A percentile compares a stretch with the other conserved stretches of the same genome.
Conservation (phyloP, 1,140 invertebrate species). For the Acromyrmex charruanus region DNA sequence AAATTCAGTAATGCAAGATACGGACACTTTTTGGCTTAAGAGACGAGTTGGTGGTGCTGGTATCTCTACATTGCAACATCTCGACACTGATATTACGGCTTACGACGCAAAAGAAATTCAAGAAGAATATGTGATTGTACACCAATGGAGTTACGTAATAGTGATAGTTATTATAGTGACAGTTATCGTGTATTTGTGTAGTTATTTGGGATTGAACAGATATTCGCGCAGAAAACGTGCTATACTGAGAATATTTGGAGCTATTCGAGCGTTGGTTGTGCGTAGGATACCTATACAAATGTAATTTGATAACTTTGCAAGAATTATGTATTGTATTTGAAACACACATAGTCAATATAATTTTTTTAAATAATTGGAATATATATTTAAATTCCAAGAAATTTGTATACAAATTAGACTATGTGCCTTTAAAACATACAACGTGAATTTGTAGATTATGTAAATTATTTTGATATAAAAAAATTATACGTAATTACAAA, state of each 20-base stretch:
- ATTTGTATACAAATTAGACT: constrained; percentile 34
- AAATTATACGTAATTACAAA: neutral
- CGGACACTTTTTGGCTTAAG: constrained; percentile 77
- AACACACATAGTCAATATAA: neutral
- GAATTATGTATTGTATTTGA: constrained; percentile 5
- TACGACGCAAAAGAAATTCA: constrained; percentile 67
- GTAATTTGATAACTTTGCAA: constrained; percentile 65
- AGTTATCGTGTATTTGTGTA: constrained; percentile 79
- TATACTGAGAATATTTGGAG: constrained; percentile 81
- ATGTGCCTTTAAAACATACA: constrained; percentile 63
- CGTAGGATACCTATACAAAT: constrained; percentile 83
- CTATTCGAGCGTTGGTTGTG: constrained; percentile 83
- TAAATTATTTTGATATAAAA: constrained; percentile 69
- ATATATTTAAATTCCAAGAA: constrained; percentile 4
- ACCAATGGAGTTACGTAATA: constrained; percentile 77
- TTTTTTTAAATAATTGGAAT: neutral
- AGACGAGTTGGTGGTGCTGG: constrained; percentile 74
- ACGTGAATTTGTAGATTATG: constrained; percentile 58
- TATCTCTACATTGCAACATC: constrained; percentile 63
- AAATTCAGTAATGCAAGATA: constrained; percentile 79
- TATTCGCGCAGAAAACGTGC: constrained; percentile 82
- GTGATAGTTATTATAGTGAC: constrained; percentile 74
- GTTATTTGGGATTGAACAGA: constrained; percentile 77
- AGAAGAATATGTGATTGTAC: constrained; percentile 55
- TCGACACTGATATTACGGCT: constrained; percentile 47